These are phyloP conservation scores for Columba janthina DNA, from an alignment of 2,113 vertebrate genomes.

Conservation along the genomic window DNA sequence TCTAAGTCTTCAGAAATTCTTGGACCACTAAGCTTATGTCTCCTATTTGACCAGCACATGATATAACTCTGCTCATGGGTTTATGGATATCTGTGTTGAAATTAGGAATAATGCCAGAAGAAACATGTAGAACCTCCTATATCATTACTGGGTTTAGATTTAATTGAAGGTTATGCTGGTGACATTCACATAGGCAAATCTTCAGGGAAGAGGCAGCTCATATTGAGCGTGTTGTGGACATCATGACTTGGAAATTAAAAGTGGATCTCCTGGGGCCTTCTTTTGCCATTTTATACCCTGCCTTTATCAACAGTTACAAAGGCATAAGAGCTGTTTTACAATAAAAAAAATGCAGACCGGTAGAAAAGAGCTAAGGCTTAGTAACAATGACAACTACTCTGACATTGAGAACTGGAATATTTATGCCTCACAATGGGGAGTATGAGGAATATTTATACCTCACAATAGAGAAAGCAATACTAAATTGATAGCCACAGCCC, in stretches of 20 bases:
- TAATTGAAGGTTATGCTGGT: not conserved
- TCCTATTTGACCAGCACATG: not conserved
- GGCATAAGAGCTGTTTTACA: not conserved
- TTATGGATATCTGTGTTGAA: not conserved
- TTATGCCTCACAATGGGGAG: not conserved
- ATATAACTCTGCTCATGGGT: not conserved
- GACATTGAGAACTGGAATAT: not conserved
- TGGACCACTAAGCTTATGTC: not conserved
- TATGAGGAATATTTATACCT: not conserved
- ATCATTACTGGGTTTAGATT: not conserved
- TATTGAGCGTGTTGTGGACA: too few species aligned
- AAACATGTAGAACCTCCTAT: not conserved
- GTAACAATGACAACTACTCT: not conserved
- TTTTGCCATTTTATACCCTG: not conserved
- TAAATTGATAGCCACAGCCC: not conserved
- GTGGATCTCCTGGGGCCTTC: not conserved
- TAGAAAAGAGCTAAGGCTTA: not conserved
- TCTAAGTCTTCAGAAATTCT: not conserved
- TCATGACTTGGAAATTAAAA: not conserved
- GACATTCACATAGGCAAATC: rapidly evolving
- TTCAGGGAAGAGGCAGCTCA: not conserved
- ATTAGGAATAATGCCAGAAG: not conserved
- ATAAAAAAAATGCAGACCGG: not conserved
- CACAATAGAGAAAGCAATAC: not conserved
- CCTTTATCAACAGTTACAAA: not conserved